Evolutionary conservation across 2,888 invertebrate species (phyloP).

Genomic region (Zygothrica quintamaculata): DNA sequence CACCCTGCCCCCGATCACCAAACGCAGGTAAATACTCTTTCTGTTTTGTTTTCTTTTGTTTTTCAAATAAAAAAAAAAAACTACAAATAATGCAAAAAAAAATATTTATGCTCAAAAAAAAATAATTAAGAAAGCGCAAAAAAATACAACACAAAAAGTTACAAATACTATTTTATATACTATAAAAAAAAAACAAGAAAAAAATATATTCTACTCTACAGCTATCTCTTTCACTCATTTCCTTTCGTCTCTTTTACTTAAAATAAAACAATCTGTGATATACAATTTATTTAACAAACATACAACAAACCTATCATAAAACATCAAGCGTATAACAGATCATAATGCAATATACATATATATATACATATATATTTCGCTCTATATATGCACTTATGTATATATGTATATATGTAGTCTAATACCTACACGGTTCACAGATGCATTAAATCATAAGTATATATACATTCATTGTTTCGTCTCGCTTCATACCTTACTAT

Average conservation of each 20-base stretch:
- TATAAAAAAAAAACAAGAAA: too few species aligned
- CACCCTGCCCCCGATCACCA: constrained; percentile 90
- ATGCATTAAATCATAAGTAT: constrained; percentile 11
- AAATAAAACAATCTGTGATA: constrained; percentile 44
- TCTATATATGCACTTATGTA: constrained; percentile 22
- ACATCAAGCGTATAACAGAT: constrained; percentile 9
- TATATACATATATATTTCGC: constrained; percentile 30
- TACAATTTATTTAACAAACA: too few species aligned
- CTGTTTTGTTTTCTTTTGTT: constrained; percentile 78
- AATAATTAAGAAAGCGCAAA: constrained; percentile 65
- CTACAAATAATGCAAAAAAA: constrained; percentile 16
- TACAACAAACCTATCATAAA: constrained; percentile 5
- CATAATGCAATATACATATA: constrained; percentile 8
- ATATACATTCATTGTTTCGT: constrained; percentile 51
- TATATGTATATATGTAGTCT: not conserved
- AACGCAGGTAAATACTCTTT: constrained; percentile 88
- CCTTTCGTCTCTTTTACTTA: constrained; percentile 58
- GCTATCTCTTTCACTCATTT: constrained; percentile 71
- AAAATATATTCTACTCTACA: constrained; percentile 58
- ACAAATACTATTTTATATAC: constrained; percentile 46
- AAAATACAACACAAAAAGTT: constrained; percentile 55
- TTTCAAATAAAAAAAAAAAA: constrained; percentile 47
- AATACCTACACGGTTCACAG: constrained; percentile 27
- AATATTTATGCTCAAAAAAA: constrained; percentile 44
- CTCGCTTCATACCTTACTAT: constrained; percentile 29